Evolutionary conservation across 2,888 invertebrate species (phyloP).

Genomic region (Globia sparganii): DNA sequence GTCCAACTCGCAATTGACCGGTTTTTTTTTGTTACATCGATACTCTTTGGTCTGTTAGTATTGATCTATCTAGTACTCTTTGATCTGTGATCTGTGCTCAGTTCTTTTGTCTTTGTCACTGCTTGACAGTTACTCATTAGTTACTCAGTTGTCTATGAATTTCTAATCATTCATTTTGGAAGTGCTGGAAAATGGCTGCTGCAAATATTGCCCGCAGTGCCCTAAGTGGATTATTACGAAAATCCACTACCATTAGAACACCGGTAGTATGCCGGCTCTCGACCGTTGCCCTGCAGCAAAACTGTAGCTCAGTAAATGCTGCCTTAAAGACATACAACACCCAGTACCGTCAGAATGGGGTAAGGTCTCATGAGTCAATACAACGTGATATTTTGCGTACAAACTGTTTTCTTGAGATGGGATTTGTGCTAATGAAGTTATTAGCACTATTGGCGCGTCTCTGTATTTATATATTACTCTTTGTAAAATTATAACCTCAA

Average conservation of each 20-base stretch:
- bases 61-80: conserved; percentile 25
- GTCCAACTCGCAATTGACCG: too few species aligned
- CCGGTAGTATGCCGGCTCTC: conserved; percentile 87
- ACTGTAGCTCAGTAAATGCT: conserved; percentile 79
- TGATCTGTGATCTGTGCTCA: conserved; percentile 29
- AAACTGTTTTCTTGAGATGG: conserved; percentile 13
- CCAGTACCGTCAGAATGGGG: conserved; percentile 80
- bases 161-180: conserved; percentile 66
- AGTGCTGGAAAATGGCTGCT: conserved; percentile 85
- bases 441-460: not conserved
- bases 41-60: conserved; percentile 11
- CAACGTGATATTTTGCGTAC: conserved; percentile 62
- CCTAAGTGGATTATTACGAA: conserved; percentile 86
- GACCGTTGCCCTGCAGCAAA: conserved; percentile 84
- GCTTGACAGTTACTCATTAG: conserved; percentile 46
- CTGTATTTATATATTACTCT: not conserved
- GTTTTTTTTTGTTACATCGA: not conserved
- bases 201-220: conserved; percentile 86
- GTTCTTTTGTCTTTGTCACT: conserved; percentile 35
- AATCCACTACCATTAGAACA: conserved; percentile 81
- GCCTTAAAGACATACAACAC: conserved; percentile 74
- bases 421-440: not conserved
- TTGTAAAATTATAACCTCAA: conserved; percentile 82
- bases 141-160: conserved; percentile 68
- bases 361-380: conserved; percentile 78